Evolutionary conservation across 2,888 invertebrate species (phyloP), one percentile per base, ranked within the genome.

Genomic region (Eupithecia dodoneata): DNA sequence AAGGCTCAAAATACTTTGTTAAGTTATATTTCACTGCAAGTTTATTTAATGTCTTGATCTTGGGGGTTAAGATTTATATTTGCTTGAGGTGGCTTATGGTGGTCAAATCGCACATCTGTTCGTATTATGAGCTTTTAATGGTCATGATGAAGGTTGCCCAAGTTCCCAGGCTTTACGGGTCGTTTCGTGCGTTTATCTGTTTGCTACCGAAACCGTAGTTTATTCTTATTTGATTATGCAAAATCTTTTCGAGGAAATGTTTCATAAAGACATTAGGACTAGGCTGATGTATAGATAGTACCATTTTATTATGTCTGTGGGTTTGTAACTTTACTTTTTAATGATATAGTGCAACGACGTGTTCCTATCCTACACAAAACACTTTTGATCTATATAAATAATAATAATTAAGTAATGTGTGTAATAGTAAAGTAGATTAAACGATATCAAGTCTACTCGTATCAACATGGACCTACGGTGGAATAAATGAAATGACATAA

Each of bases 41-140:
- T 47, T 52, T 42, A 18, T 63, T 47, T 55, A 13, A 18, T 59
- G 9, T 42, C 18, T 72, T 45, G 30, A 73, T 76, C 47, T 13
- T 44, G 9, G 2, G 55, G 45, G 30, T 71, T 75, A 76, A 66
- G 72, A 74, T 75, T 71, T 49, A 73, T 49, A 76, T 10, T 79
- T 13, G 63, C 9, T 71, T 73, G 41, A 41, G 52, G n/a, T 67
- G 18, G 12, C 18, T 18, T 45, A 59, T 63, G 12, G 52, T 52
- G 45, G 63, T 30, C 65, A n/a, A 71, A 67, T 70, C 66, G 70
- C 47, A 71, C 65, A 73, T 59, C 55, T 71, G 47, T 67, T 69
- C 52, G 73, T 72, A 47, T 78, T 76, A 80, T 75, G 80, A 78
- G 78, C 70, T 78, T 78, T 70, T 78, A 80, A 80, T 80, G 74